Evolutionary conservation across 2,888 invertebrate species (phyloP).

Genomic region (Tenthredo amoena): DNA sequence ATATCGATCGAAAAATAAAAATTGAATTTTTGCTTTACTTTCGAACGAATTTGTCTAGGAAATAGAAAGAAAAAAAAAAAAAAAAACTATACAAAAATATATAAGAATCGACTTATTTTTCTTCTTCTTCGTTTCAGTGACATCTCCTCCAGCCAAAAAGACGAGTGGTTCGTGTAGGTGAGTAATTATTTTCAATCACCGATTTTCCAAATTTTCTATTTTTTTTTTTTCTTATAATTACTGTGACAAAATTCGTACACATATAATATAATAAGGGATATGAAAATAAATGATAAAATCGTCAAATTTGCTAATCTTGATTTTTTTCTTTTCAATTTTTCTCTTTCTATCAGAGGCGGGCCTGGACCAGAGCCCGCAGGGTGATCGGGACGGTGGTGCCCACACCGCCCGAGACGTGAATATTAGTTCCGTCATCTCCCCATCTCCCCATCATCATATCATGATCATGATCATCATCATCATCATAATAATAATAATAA

Average conservation of each 20-base stretch:
- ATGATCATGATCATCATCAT: conserved; percentile 42
- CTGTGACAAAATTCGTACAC: not conserved
- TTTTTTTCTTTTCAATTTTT: not conserved
- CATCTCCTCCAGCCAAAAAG: conserved; percentile 86
- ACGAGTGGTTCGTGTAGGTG: conserved; percentile 94
- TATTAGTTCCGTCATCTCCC: conserved; percentile 21
- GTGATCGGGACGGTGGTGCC: conserved; percentile 79
- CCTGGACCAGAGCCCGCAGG: conserved; percentile 83
- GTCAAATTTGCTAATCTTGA: not conserved
- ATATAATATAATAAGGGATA: not conserved
- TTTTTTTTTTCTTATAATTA: not conserved
- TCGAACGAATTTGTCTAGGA: no score
- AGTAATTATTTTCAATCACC: conserved; percentile 65
- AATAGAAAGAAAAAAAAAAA: no score
- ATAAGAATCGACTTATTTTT: not conserved
- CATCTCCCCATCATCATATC: conserved; percentile 46
- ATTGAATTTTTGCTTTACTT: no score
- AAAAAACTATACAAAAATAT: no score
- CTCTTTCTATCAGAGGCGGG: conserved; percentile 77
- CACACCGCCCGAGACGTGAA: conserved; percentile 69
- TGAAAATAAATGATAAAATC: not conserved
- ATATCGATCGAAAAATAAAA: no score
- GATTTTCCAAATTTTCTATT: not conserved
- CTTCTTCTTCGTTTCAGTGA: conserved; percentile 73
- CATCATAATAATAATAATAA: conserved; percentile 1